phyloP scores from a whole-genome alignment of 2,113 vertebrate species.

The Pyxicephalus adspersus region DNA sequence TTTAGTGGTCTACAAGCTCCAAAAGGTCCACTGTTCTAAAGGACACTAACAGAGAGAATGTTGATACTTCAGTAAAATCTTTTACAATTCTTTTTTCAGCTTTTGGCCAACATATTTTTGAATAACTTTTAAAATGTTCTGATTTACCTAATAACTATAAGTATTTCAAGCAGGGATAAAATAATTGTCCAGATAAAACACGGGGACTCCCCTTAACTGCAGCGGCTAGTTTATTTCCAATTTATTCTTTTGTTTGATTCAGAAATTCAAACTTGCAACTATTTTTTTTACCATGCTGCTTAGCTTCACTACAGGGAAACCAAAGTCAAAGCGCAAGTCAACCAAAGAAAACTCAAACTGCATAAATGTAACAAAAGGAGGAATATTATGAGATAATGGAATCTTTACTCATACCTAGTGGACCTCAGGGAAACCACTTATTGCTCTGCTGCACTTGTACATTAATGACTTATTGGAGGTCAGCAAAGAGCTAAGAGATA shows the following conservation, averaged over 20 bases:
- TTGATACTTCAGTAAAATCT: too few relatives aligned
- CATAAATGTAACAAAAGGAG: background rate
- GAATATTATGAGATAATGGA: background rate
- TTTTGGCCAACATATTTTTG: too few relatives aligned
- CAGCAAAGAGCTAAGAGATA: slow-evolving; percentile 29
- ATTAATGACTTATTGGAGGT: slow-evolving; percentile 47
- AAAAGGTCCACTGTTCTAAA: too few relatives aligned
- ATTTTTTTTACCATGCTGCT: background rate
- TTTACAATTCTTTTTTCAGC: too few relatives aligned
- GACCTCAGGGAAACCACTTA: slow-evolving; percentile 25
- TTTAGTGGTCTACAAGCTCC: too few relatives aligned
- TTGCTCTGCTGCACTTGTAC: slow-evolving; percentile 20
- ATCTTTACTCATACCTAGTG: slow-evolving; percentile 22
- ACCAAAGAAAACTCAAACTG: background rate
- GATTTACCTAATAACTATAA: too few relatives aligned
- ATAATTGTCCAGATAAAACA: too few relatives aligned
- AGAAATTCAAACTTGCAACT: background rate
- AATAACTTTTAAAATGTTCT: too few relatives aligned
- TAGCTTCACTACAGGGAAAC: background rate
- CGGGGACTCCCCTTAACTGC: too few relatives aligned
- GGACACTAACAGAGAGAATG: too few relatives aligned
- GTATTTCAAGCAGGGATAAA: too few relatives aligned
- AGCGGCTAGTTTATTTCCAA: background rate
- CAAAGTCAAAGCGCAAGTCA: background rate
- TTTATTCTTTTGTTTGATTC: background rate